Base-by-base conservation (phyloP, 1,140 invertebrate species). In the Drosophila albomicans region DNA sequence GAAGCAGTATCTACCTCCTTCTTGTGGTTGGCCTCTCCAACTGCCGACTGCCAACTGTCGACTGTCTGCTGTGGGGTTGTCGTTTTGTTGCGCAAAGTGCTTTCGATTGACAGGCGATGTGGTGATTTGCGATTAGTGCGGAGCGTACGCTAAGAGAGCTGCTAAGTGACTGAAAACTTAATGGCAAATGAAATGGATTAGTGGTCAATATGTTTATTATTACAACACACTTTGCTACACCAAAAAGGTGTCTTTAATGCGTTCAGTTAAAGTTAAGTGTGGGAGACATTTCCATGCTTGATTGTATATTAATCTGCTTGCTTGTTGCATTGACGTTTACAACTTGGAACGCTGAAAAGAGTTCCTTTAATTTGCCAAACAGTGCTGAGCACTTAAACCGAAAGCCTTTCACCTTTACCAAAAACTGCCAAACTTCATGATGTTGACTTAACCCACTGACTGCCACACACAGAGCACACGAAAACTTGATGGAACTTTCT, bases 401-500 rank as follows among this genome's bases (percentile, higher is more conserved):
- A 3, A 25, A 58, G 69, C 71, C 71, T 74, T 74, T 74, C 71
- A 74, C 65, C 52, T 75, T 46, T 46, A 35, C 35, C 35, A 20
- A 38, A 38, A 35, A 35, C 32, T 38, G 35, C 54, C 45, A 65
- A 25, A 65, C 45, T 51, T 5, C 15, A 51, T 68, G 11, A 38
- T 69, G 71, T 66, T 72, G 56, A 49, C 43, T 81, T 81, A 78
- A 75, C 62, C 79, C 79, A 65, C 48, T 67, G 63, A 66, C 61
- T 75, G 70, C 61, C 59, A 69, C 63, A 68, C 63, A 65, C 67
- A 75, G 20, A 25, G 68, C 49, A 32, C 30, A 32, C 51, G 71
- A 79, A 75, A 54, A 35, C 71, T 79, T 72, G 64, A 54, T 63
- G 38, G 54, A 86, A 86, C 79, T 85, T 85, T 85, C 82, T 82